A percentile compares a stretch with the other conserved stretches of the same genome.
phyloP scores from a whole-genome alignment of 2,888 invertebrate species.

The Calameuta filiformis region DNA sequence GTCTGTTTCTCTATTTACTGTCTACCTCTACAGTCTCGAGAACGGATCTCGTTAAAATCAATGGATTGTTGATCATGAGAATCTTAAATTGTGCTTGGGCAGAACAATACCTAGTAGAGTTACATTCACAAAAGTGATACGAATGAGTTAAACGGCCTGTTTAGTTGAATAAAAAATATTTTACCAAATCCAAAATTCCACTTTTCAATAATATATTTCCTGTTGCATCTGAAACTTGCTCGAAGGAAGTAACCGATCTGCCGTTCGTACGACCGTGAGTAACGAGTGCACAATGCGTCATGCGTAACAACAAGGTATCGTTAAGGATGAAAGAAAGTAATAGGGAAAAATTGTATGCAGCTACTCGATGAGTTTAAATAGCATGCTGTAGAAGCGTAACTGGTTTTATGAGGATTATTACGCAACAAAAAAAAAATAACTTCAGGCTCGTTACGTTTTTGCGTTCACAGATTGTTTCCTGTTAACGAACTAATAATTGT shows the following conservation, averaged over 20 bases:
- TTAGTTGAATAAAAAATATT: too few relatives aligned
- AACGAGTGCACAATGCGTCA: not conserved
- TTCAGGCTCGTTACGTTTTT: constrained; percentile 34
- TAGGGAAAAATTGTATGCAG: not conserved
- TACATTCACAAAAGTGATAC: not conserved
- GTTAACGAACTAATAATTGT: constrained; percentile 42
- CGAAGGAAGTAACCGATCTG: not conserved
- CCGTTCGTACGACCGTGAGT: not conserved
- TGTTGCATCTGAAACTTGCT: not conserved
- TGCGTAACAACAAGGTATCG: not conserved
- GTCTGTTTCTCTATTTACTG: not conserved
- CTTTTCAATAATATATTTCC: not conserved
- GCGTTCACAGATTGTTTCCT: constrained; percentile 30
- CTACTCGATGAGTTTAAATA: not conserved
- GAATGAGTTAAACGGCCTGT: too few relatives aligned
- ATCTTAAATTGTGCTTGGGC: not conserved
- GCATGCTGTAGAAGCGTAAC: constrained; percentile 28
- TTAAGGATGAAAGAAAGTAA: not conserved
- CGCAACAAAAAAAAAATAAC: constrained; percentile 31
- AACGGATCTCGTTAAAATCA: not conserved
- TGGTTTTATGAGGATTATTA: constrained; percentile 40
- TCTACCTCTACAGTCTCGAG: not conserved
- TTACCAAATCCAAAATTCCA: not conserved
- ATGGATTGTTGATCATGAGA: not conserved
- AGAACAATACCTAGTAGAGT: constrained; percentile 6